phyloP scores from a whole-genome alignment of 37 sponge, comb jelly and placozoan species.

The Cladorhizidae sp. region DNA sequence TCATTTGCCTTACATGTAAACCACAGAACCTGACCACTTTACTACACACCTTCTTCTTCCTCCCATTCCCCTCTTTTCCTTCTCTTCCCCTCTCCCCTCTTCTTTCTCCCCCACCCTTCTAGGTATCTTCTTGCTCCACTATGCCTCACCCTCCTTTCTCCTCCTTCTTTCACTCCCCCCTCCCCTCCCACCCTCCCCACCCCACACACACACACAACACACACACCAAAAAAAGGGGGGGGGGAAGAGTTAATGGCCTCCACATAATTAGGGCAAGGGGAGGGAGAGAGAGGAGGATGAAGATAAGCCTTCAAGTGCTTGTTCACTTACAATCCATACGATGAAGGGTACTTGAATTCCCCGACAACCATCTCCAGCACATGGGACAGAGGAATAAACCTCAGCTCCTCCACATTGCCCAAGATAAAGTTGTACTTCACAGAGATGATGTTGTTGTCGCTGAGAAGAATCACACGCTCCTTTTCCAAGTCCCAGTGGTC shows the following conservation, averaged over 20 bases:
- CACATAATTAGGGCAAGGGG: not conserved
- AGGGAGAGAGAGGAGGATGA: not conserved
- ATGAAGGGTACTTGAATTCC: slow-evolving; percentile 68
- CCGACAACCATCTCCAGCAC: slow-evolving; percentile 40
- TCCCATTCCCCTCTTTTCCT: too few relatives aligned
- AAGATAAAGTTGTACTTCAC: slow-evolving; percentile 73
- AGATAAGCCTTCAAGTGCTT: not conserved
- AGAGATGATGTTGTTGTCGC: slow-evolving; percentile 59
- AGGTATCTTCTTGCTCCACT: too few relatives aligned
- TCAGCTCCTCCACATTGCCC: slow-evolving; percentile 60
- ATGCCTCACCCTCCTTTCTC: not conserved
- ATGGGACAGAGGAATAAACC: slow-evolving; percentile 45
- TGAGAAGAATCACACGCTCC: slow-evolving; percentile 66
- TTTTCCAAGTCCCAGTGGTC: slow-evolving; percentile 90
- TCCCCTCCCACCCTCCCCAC: not conserved
- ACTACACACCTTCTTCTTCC: too few relatives aligned
- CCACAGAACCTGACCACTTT: too few relatives aligned
- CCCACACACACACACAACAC: too few relatives aligned
- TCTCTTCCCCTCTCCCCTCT: too few relatives aligned
- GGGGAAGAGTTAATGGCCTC: too few relatives aligned
- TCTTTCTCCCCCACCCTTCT: too few relatives aligned
- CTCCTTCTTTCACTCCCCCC: too few relatives aligned
- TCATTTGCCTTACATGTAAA: too few relatives aligned
- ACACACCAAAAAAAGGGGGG: too few relatives aligned
- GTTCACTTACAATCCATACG: slow-evolving; percentile 56